These are phyloP conservation scores for Euthynnus affinis DNA, from an alignment of 2,797 vertebrate genomes.

Conservation along the genomic window DNA sequence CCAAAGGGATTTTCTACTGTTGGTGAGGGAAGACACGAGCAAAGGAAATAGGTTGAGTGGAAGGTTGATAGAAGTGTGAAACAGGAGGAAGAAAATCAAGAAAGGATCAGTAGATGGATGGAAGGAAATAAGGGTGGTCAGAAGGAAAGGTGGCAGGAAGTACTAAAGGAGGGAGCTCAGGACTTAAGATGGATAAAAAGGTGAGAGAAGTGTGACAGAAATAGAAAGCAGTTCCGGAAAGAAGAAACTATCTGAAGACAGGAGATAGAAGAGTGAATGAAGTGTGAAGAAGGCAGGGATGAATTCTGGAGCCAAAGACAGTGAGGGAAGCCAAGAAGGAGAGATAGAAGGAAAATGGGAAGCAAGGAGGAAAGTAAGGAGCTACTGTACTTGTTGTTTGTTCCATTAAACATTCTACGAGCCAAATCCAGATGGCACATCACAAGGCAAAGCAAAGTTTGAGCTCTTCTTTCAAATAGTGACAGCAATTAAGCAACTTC, in stretches of 20 bases:
- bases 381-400: background rate
- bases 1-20: slow-evolving; percentile 21
- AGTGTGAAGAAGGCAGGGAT: slow-evolving; percentile 14
- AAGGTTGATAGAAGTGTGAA: slow-evolving; percentile 25
- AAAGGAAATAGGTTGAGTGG: slow-evolving; percentile 15
- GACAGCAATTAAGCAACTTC: slow-evolving; percentile 13
- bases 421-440: background rate
- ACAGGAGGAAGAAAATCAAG: slow-evolving; percentile 10
- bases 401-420: background rate
- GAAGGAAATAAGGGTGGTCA: slow-evolving; percentile 38
- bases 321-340: background rate
- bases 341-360: background rate
- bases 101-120: slow-evolving; percentile 25
- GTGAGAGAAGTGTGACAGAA: slow-evolving; percentile 42
- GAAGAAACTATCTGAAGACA: slow-evolving; percentile 26
- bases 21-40: slow-evolving; percentile 7
- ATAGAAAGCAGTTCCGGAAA: slow-evolving; percentile 17
- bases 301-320: slow-evolving; percentile 11
- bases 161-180: slow-evolving; percentile 28
- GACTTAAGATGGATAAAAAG: slow-evolving; percentile 40
- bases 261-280: slow-evolving; percentile 31
- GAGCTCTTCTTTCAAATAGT: background rate
- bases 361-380: background rate
- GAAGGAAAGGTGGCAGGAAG: slow-evolving; percentile 29
- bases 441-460: background rate